Percentiles rank a stretch among this genome's conserved stretches.
Conservation (phyloP, 2,888 invertebrate genomes). For the Neoitamus cyanurus region DNA sequence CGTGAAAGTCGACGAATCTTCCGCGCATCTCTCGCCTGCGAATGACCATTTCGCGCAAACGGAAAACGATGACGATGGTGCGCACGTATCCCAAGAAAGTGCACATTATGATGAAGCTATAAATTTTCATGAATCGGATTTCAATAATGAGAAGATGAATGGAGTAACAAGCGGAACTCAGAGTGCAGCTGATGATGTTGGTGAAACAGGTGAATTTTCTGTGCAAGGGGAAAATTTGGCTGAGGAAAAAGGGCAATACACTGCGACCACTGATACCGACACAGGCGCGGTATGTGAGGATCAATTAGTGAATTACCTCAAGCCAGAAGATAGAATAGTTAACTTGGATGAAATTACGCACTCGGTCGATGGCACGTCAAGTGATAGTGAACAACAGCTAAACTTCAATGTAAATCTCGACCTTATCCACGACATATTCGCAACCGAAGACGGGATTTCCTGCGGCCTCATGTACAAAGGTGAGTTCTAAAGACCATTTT, state of each 20-base stretch:
- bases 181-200: neutral
- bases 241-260: neutral
- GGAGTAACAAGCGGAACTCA: neutral
- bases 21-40: conserved; percentile 38
- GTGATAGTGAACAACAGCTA: neutral
- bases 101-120: neutral
- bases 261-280: neutral
- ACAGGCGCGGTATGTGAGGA: conserved; percentile 1
- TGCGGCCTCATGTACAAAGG: conserved; percentile 60
- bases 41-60: conserved; percentile 14
- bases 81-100: neutral
- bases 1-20: conserved; percentile 20
- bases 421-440: conserved; percentile 59
- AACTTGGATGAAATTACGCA: neutral
- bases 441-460: conserved; percentile 57
- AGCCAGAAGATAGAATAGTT: conserved; percentile 9
- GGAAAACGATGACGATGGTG: neutral
- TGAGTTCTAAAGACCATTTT: conserved; percentile 56
- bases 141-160: neutral
- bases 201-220: neutral
- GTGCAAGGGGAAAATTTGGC: neutral
- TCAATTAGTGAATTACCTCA: conserved; percentile 25
- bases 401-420: conserved; percentile 55
- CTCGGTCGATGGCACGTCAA: neutral
- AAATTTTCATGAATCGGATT: neutral